Base-by-base conservation (phyloP, 23 tunicate genomes). In the Botrylloides violaceus region DNA sequence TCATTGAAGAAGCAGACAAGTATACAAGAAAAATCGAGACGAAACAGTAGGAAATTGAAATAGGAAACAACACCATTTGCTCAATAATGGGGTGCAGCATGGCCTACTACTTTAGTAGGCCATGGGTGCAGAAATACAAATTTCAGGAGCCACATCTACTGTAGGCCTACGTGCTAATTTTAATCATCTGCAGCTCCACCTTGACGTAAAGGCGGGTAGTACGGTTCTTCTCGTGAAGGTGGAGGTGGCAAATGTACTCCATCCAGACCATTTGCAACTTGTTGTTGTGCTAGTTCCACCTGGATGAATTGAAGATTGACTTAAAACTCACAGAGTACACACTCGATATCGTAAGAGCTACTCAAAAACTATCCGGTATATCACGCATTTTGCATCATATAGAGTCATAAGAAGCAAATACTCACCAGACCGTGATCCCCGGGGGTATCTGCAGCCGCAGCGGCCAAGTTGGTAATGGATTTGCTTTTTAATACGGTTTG, bases 401-500 rank as follows among this genome's bases (percentile, higher is more conserved):
- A 9, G 15, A 43, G 15, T 15, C 53, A 15, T 43, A 43, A 43
- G 9, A 9, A 15, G 12, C 9, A 15, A 9, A 7, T 43, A 43
- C 70, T 27, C 32, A 82, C 74, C 65, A 81, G 70, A 32, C 84
- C 95, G 29, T 87, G 97, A 49, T 90, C 97, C 49, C 83, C 68
- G 3, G 97, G 97, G 1, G 97, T 90, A 50, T 90, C 97, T 24
- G 97, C 97, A 2, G 97, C 98, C 2, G 92, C 98, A 3, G 92
- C 98, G 1, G 96, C 88, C 34, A 93, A 75, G 55, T 93, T 86
- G 2, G 94, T 80, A 81, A 85, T 84, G 64, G 81, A 70, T 61
- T 93, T 93, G 21, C 89, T 80, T 57, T 93, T 93, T 3, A 74
- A 64, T 36, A 93, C 98, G 68, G 94, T 85, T 49, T 85, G 94